Base-by-base conservation (phyloP, 2,797 vertebrate species). In the Bryconaethiops microstoma region DNA sequence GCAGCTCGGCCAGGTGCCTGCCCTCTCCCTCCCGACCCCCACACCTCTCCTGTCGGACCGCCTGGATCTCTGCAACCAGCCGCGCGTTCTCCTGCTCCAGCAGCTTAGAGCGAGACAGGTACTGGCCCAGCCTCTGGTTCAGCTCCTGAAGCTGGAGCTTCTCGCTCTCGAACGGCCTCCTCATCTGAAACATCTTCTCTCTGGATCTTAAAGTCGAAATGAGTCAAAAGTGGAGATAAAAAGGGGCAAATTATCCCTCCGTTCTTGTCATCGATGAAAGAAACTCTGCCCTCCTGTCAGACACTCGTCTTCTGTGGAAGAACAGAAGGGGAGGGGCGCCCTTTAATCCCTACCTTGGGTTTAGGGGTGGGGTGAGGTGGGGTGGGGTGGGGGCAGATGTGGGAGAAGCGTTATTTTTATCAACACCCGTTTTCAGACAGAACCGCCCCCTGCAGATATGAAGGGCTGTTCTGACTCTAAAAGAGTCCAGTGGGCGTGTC, bases 141-240 rank as follows among this genome's bases (percentile, higher is more conserved):
- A 99, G 96, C 88, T 96, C 94, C 88, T 93, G 96, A 69, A 99
- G 92, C 83, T 99, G 96, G 54, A 93, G 89, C 85, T 96, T 96
- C 83, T 98, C 97, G 83, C 92, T 83, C 75, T 95, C 93, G 86
- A 94, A 91, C 88, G 95, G 90, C 93, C 90, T 91, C 89, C 84
- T 91, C 67, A 90, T 91, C 80, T 94, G 93, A 91, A 96, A 90
- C 96, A 98, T 97, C 5, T 85, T 79, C 79, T 72, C 25, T 54
- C 21, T 29, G n/a, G 64, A 5, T 67, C 6, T 4, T 42, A 2
- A 54, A 25, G 50, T 25, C n/a, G 21, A 52, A 40, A 69, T 57
- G 12, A 17, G n/a, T 48, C 35, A 23, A 50, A 35, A 40, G 59
- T 40, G 3, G 45, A 19, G 14, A 29, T 45, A 12, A 25, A 14